These are phyloP conservation scores for Carapus acus DNA, from an alignment of 2,797 vertebrate species.

Conservation along the genomic window DNA sequence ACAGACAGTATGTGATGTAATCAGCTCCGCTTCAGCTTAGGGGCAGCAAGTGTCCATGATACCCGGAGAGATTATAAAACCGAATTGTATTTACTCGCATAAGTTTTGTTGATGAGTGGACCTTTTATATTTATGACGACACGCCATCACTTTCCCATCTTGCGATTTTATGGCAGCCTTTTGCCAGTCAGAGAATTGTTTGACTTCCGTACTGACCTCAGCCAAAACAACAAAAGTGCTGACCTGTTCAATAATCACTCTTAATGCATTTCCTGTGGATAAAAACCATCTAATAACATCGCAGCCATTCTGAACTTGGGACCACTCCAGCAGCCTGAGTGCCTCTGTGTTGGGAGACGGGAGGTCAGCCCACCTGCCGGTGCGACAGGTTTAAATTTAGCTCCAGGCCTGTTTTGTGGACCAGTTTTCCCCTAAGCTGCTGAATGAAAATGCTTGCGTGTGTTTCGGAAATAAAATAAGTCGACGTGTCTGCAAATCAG, in stretches of 20 bases:
- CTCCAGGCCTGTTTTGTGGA: conserved; percentile 42
- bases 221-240: conserved; percentile 59
- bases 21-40: conserved; percentile 10
- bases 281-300: conserved; percentile 38
- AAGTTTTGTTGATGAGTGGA: too few relatives aligned
- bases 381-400: conserved; percentile 66
- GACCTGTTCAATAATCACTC: conserved; percentile 49
- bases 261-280: conserved; percentile 61
- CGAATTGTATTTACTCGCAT: not conserved
- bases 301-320: conserved; percentile 33
- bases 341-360: conserved; percentile 54
- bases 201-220: conserved; percentile 49
- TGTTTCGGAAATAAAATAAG: too few relatives aligned
- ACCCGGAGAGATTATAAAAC: too few relatives aligned
- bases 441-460: conserved; percentile 50
- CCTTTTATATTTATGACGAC: too few relatives aligned
- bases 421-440: conserved; percentile 51
- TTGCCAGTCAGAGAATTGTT: conserved; percentile 43
- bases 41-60: not conserved
- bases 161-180: conserved; percentile 6
- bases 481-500: conserved; percentile 45
- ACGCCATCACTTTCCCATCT: too few relatives aligned
- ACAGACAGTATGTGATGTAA: not conserved
- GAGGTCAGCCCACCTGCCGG: conserved; percentile 39
- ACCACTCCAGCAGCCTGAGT: conserved; percentile 57